A percentile compares a stretch with the other conserved stretches of the same genome.
Conservation (phyloP, 2,888 invertebrate genomes). For the Cremastinae sp. region DNA sequence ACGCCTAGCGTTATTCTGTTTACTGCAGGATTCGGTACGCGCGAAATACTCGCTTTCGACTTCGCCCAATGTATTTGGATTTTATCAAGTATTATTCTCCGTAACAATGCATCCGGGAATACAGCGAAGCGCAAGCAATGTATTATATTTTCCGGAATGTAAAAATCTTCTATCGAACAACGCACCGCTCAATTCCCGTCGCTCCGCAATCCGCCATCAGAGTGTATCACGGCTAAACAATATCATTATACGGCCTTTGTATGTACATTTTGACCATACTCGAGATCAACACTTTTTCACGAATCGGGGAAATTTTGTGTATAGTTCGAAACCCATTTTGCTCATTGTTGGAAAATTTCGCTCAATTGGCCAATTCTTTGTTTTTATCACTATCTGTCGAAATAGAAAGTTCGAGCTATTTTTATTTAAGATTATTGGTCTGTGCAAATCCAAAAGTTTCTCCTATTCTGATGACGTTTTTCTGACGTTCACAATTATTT, state of each 20-base stretch:
- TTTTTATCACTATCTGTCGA: conserved; percentile 68
- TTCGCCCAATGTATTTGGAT: conserved; percentile 45
- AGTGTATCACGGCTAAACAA: conserved; percentile 23
- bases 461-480: no score
- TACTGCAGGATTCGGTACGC: neutral
- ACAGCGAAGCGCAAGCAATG: conserved; percentile 33
- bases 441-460: no score
- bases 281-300: no score
- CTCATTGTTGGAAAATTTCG: conserved; percentile 49
- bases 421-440: no score
- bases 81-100: conserved; percentile 51
- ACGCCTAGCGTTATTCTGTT: no score
- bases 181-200: conserved; percentile 54
- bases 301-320: conserved; percentile 31
- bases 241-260: conserved; percentile 23
- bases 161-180: conserved; percentile 38
- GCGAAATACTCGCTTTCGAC: neutral
- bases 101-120: conserved; percentile 52
- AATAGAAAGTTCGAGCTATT: conserved; percentile 43
- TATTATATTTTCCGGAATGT: conserved; percentile 13
- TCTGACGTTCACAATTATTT: no score
- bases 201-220: conserved; percentile 59
- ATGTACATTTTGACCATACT: no score
- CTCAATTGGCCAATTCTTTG: conserved; percentile 72
- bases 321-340: conserved; percentile 25